Percentiles rank a stretch among this genome's conserved stretches.
Conservation (phyloP, 1,140 invertebrate genomes). For the Eurosta solidaginis region DNA sequence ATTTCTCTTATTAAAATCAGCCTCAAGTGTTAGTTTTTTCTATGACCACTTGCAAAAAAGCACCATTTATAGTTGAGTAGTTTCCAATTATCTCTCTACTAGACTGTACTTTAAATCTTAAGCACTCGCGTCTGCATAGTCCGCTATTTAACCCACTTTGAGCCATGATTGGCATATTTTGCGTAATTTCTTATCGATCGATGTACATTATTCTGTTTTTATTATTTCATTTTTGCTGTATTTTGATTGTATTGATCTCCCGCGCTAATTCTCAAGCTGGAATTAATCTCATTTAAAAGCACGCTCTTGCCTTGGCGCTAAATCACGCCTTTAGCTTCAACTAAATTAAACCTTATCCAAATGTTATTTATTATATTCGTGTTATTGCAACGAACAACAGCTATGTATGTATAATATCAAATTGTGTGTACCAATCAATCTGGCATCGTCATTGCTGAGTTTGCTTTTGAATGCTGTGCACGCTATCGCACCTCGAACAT, state of each 20-base stretch:
- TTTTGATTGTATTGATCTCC: not conserved
- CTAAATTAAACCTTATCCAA: conserved; percentile 19
- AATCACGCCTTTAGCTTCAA: not conserved
- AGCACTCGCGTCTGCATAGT: no score
- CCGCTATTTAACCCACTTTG: not conserved
- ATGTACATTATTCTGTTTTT: no score
- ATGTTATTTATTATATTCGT: not conserved
- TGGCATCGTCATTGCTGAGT: not conserved
- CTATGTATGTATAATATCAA: not conserved
- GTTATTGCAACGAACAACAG: not conserved
- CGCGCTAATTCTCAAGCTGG: conserved; percentile 10
- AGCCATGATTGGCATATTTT: not conserved
- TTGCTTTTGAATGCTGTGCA: not conserved
- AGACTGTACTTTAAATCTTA: no score
- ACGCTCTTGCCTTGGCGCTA: not conserved
- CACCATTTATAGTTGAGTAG: no score
- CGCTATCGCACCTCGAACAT: not conserved
- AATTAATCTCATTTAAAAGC: conserved; percentile 22
- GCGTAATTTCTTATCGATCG: not conserved
- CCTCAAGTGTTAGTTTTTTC: no score
- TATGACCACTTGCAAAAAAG: no score
- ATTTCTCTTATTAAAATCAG: no score
- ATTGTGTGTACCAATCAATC: conserved; percentile 3
- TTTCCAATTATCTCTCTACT: no score
- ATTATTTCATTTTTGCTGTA: not conserved